These are phyloP conservation scores for Acleris literana DNA, from an alignment of 2,888 invertebrate species.

Conservation along the genomic window DNA sequence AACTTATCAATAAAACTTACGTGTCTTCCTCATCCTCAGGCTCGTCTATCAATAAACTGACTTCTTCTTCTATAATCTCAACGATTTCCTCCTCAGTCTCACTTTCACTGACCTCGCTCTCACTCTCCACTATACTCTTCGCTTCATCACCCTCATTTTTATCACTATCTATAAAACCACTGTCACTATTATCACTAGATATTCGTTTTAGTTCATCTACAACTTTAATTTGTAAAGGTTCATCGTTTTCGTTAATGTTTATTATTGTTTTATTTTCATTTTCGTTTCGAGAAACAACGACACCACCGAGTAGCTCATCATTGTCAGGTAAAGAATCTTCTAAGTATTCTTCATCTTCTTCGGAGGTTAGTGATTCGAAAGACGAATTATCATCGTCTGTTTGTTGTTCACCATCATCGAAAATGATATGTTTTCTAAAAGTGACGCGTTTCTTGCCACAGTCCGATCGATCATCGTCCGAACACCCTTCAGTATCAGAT, in stretches of 20 bases:
- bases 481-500: constrained; percentile 72
- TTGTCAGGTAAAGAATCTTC: constrained; percentile 63
- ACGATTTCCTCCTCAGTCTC: constrained; percentile 62
- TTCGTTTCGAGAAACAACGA: constrained; percentile 51
- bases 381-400: constrained; percentile 76
- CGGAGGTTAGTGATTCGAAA: constrained; percentile 73
- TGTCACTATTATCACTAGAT: constrained; percentile 78
- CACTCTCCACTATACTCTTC: constrained; percentile 42
- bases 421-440: constrained; percentile 77
- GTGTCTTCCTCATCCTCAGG: constrained; percentile 44
- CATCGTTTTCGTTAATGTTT: constrained; percentile 52
- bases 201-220: constrained; percentile 62
- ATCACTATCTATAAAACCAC: constrained; percentile 77
- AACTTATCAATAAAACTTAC: constrained; percentile 35
- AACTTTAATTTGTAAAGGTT: constrained; percentile 58
- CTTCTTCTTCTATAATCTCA: constrained; percentile 58
- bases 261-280: constrained; percentile 67
- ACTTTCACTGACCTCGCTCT: constrained; percentile 44
- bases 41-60: constrained; percentile 47
- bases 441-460: constrained; percentile 75
- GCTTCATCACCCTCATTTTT: constrained; percentile 59
- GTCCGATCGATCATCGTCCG: constrained; percentile 76
- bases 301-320: constrained; percentile 61
- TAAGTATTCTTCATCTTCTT: constrained; percentile 65
- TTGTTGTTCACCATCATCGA: constrained; percentile 79